Percentiles rank a stretch among this genome's conserved stretches.
Conservation (phyloP, 2,888 invertebrate species). For the Zeuzera pyrina region DNA sequence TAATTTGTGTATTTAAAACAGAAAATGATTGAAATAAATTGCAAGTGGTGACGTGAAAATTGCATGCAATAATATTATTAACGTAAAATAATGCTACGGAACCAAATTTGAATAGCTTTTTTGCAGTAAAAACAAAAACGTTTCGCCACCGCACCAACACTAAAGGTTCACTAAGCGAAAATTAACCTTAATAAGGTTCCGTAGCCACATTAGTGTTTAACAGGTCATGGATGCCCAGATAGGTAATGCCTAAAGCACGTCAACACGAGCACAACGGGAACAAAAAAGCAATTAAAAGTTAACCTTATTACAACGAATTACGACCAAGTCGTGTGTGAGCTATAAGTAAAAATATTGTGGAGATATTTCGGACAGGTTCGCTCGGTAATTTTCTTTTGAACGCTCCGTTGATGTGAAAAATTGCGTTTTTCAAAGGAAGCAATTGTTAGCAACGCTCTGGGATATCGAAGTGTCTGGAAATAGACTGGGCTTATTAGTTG, state of each 20-base stretch:
- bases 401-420: conserved; percentile 62
- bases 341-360: conserved; percentile 27
- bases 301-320: conserved; percentile 19
- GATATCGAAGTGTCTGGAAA: conserved; percentile 23
- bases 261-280: conserved; percentile 16
- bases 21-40: no score
- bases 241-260: conserved; percentile 44
- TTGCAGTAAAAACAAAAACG: no score
- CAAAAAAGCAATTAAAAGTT: conserved; percentile 18
- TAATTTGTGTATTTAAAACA: no score
- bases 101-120: no score
- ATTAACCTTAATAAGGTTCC: conserved; percentile 37
- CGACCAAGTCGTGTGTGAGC: conserved; percentile 10
- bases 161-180: conserved; percentile 32
- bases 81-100: no score
- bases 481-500: neutral
- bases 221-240: conserved; percentile 43
- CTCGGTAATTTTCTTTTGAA: conserved; percentile 61
- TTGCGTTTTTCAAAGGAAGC: conserved; percentile 58
- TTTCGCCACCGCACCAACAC: conserved; percentile 8
- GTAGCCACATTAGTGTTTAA: conserved; percentile 45
- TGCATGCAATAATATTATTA: no score
- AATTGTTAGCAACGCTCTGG: conserved; percentile 27
- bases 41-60: no score
- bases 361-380: conserved; percentile 42